A percentile compares a stretch with the other conserved stretches of the same genome.
phyloP scores from a whole-genome alignment of 2,113 vertebrate genomes.

The Oophaga pumilio region DNA sequence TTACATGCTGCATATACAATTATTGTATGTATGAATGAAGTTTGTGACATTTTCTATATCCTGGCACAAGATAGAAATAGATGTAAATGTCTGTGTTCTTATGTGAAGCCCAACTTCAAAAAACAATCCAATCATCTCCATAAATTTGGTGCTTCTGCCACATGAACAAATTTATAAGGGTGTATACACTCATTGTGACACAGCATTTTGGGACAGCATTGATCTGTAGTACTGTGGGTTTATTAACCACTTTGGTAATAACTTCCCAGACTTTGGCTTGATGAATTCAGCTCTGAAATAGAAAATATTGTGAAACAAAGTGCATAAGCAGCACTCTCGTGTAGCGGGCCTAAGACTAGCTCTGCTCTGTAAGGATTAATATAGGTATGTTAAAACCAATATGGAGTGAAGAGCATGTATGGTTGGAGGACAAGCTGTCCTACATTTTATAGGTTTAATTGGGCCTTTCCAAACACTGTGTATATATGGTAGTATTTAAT shows the following conservation, averaged over 20 bases:
- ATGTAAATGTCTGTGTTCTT: too few relatives aligned
- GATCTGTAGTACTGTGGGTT: not conserved
- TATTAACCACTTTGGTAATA: not conserved
- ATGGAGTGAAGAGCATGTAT: not conserved
- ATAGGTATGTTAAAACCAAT: not conserved
- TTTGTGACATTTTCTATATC: too few relatives aligned
- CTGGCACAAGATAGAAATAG: too few relatives aligned
- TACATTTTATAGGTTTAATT: not conserved
- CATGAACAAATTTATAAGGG: too few relatives aligned
- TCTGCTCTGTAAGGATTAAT: not conserved
- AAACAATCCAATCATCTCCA: too few relatives aligned
- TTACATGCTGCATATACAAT: not conserved
- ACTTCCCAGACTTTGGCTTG: slow-evolving; percentile 12
- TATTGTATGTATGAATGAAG: too few relatives aligned
- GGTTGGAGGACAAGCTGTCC: slow-evolving; percentile 13
- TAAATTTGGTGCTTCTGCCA: too few relatives aligned
- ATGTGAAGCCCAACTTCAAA: too few relatives aligned
- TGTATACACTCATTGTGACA: too few relatives aligned
- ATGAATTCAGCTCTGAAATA: not conserved
- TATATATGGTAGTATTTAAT: not conserved
- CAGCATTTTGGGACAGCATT: not conserved
- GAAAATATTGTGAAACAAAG: not conserved
- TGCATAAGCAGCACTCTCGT: not conserved
- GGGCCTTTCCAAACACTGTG: not conserved
- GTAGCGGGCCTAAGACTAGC: not conserved